Conservation (phyloP, 1,140 invertebrate genomes). For the Paraescarpia echinospica region DNA sequence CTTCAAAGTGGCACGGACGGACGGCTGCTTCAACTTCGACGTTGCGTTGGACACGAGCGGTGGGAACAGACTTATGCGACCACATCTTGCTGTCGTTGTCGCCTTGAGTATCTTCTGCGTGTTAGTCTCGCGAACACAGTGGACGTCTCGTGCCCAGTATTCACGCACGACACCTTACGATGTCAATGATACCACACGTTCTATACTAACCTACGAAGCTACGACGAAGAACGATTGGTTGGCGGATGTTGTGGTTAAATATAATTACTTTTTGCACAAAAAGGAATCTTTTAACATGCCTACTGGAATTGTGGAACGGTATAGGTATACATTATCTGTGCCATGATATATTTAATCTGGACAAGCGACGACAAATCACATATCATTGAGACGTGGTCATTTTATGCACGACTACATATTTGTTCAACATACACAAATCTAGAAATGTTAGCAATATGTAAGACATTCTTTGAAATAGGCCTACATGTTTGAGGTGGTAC, state of each 20-base stretch:
- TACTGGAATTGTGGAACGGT: background rate
- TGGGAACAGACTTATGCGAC: background rate
- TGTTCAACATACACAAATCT: background rate
- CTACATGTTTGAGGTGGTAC: too few species aligned
- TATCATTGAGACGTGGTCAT: background rate
- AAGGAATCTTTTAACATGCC: background rate
- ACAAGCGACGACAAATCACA: background rate
- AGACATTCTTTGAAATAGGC: too few species aligned
- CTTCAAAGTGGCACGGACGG: constrained; percentile 43
- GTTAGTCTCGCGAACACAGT: background rate
- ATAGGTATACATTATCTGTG: background rate
- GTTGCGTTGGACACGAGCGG: constrained; percentile 17
- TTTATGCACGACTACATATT: background rate
- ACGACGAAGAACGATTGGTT: background rate
- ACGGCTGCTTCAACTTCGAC: constrained; percentile 50
- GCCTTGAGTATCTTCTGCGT: background rate
- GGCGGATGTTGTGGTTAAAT: background rate
- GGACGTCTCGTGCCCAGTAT: background rate
- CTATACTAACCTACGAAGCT: background rate
- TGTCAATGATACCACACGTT: background rate
- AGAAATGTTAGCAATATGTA: background rate
- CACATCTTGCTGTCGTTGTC: background rate
- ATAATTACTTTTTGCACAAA: background rate
- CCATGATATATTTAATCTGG: background rate
- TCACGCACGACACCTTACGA: background rate